Conservation (phyloP, 2,113 vertebrate genomes). For the Sporophila hypoxantha region DNA sequence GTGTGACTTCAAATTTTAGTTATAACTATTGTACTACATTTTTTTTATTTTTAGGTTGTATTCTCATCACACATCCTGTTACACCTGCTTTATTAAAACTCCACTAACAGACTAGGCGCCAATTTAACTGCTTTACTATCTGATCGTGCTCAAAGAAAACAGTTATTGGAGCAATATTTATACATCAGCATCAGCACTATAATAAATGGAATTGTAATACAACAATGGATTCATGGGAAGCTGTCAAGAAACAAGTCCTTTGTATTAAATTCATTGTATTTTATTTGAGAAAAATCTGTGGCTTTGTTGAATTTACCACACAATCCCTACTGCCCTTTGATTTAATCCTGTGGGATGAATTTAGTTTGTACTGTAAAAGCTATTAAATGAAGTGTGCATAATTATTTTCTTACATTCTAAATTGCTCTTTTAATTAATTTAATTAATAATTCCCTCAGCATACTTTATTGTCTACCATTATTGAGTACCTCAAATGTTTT, state of each 20-base stretch:
- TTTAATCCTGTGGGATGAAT: background rate
- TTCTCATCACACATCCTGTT: background rate
- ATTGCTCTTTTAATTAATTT: slow-evolving; percentile 13
- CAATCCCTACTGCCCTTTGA: background rate
- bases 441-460: background rate
- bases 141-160: background rate
- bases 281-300: background rate
- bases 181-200: background rate
- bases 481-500: background rate
- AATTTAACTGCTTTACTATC: background rate
- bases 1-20: background rate
- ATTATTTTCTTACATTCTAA: background rate
- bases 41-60: background rate
- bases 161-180: background rate
- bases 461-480: background rate
- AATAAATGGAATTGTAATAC: background rate
- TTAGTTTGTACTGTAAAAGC: background rate
- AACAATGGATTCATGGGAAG: background rate
- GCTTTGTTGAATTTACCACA: background rate
- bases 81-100: background rate
- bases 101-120: background rate
- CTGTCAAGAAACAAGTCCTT: background rate
- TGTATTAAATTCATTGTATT: background rate
- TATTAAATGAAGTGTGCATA: background rate
- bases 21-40: background rate